A percentile compares a stretch with the other conserved stretches of the same genome.
These are phyloP conservation scores for Pangasius sanitwongsei DNA, from an alignment of 2,797 vertebrate genomes.

Conservation along the genomic window DNA sequence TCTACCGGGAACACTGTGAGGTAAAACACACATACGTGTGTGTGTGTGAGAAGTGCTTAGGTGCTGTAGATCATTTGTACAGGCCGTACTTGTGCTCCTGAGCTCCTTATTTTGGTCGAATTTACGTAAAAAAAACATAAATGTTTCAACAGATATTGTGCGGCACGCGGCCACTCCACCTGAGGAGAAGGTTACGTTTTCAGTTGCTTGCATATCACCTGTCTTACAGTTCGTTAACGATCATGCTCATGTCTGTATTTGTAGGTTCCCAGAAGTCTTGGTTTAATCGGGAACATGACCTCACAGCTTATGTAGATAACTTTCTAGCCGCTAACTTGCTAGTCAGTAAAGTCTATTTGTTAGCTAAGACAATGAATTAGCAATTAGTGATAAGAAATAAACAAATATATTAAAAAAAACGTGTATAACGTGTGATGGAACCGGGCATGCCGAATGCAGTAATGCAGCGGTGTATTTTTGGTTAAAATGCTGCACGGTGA, in stretches of 20 bases:
- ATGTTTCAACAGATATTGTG: not conserved
- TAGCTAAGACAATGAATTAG: not conserved
- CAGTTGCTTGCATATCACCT: too few relatives aligned
- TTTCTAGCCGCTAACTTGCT: too few relatives aligned
- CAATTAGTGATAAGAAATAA: not conserved
- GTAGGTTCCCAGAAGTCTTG: too few relatives aligned
- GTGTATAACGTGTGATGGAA: not conserved
- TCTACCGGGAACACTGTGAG: constrained; percentile 94
- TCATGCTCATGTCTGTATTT: too few relatives aligned
- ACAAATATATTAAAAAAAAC: not conserved
- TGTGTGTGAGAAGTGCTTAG: not conserved
- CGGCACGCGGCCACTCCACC: too few relatives aligned
- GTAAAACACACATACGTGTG: constrained; percentile 64
- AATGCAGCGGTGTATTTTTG: not conserved
- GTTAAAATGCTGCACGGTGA: not conserved
- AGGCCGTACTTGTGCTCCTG: too few relatives aligned
- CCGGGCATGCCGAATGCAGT: not conserved
- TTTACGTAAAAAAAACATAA: too few relatives aligned
- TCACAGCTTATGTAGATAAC: too few relatives aligned
- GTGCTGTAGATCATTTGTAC: not conserved
- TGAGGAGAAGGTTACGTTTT: too few relatives aligned
- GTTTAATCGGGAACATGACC: too few relatives aligned
- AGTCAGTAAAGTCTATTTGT: not conserved
- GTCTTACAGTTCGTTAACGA: too few relatives aligned
- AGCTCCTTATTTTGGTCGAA: too few relatives aligned